phyloP scores from a whole-genome alignment of 2,113 vertebrate genomes.

The Hirundichthys speculiger region DNA sequence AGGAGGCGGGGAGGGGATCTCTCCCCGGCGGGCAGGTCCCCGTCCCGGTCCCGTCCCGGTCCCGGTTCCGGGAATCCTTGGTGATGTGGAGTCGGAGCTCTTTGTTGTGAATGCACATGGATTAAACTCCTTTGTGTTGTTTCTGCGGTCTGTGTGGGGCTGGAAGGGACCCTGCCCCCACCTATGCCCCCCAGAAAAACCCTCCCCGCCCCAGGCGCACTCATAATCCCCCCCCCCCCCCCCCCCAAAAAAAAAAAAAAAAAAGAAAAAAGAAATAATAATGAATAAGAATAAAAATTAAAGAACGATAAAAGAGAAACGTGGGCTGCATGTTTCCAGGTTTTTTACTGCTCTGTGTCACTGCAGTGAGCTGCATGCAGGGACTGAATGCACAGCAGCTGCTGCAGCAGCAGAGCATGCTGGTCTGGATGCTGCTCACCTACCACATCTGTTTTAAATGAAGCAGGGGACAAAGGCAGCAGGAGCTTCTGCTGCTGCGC shows the following conservation, averaged over 20 bases:
- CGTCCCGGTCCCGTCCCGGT: constrained; percentile 24
- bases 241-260: too few relatives aligned
- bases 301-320: too few relatives aligned
- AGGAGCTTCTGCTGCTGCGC: constrained; percentile 30
- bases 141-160: constrained; percentile 31
- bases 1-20: neutral
- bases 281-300: too few relatives aligned
- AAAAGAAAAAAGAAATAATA: too few relatives aligned
- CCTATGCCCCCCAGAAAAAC: neutral
- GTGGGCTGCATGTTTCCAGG: constrained; percentile 6
- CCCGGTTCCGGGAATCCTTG: constrained; percentile 22
- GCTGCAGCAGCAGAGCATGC: constrained; percentile 23
- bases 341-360: neutral
- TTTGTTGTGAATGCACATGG: constrained; percentile 57
- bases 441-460: constrained; percentile 66
- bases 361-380: too few relatives aligned
- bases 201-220: constrained; percentile 24
- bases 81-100: constrained; percentile 18
- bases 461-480: constrained; percentile 67
- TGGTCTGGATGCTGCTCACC: constrained; percentile 48
- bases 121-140: constrained; percentile 74
- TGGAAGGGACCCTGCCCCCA: constrained; percentile 55
- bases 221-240: too few relatives aligned
- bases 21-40: constrained; percentile 12
- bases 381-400: too few relatives aligned